These are phyloP conservation scores for Emydocephalus ijimae DNA, from an alignment of 2,113 vertebrate species.

Conservation along the genomic window DNA sequence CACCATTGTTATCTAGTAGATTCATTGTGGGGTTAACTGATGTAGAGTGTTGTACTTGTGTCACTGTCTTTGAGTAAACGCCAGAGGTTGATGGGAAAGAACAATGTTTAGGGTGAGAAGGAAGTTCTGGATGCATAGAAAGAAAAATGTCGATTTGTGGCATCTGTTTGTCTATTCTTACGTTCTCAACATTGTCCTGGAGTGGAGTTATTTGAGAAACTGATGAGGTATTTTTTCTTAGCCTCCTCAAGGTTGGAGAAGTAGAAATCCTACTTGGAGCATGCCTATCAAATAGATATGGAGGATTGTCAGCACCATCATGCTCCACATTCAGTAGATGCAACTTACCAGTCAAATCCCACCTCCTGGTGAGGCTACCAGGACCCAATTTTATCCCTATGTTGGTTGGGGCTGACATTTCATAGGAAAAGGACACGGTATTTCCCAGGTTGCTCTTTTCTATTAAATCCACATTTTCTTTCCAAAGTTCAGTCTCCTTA, in stretches of 20 bases:
- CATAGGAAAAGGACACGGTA: neutral
- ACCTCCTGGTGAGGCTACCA: neutral
- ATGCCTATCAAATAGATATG: slow-evolving; percentile 81
- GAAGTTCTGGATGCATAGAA: slow-evolving; percentile 34
- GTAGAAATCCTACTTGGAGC: slow-evolving; percentile 83
- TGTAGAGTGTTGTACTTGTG: slow-evolving; percentile 22
- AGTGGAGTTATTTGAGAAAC: slow-evolving; percentile 36
- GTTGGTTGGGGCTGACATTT: neutral
- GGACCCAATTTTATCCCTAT: neutral
- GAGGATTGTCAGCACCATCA: slow-evolving; percentile 33
- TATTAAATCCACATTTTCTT: neutral
- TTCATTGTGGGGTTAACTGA: neutral
- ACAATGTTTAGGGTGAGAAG: slow-evolving; percentile 8
- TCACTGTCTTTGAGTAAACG: slow-evolving; percentile 22
- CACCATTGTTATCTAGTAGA: neutral
- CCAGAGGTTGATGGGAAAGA: neutral
- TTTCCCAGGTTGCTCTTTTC: slow-evolving; percentile 3
- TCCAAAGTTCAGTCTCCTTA: neutral
- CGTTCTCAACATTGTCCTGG: slow-evolving; percentile 46
- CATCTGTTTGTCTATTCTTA: slow-evolving; percentile 22
- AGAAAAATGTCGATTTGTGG: neutral
- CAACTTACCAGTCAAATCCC: neutral
- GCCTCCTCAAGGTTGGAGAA: slow-evolving; percentile 80
- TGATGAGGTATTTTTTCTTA: slow-evolving; percentile 71
- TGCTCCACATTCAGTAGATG: slow-evolving; percentile 38